Percentiles rank a stretch among this genome's conserved stretches.
These are phyloP conservation scores for Mormyrus iriodes DNA, from an alignment of 2,113 vertebrate genomes.

Conservation along the genomic window DNA sequence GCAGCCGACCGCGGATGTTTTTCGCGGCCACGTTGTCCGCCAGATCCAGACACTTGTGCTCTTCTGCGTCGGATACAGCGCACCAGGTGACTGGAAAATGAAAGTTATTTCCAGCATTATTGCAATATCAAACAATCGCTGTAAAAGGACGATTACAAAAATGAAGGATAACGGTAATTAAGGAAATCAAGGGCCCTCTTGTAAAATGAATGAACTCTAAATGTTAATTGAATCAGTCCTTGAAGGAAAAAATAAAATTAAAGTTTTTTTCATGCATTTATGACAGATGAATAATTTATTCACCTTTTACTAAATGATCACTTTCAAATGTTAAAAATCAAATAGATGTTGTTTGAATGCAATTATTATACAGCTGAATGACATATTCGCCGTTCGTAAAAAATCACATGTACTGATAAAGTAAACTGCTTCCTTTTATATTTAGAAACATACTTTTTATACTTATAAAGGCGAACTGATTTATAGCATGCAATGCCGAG, in stretches of 20 bases:
- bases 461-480: not conserved
- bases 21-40: slow-evolving; percentile 52
- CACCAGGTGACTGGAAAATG: slow-evolving; percentile 60
- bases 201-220: not conserved
- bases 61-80: slow-evolving; percentile 56
- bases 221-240: not conserved
- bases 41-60: slow-evolving; percentile 66
- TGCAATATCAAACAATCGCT: not conserved
- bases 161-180: not conserved
- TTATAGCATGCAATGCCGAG: not conserved
- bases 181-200: not conserved
- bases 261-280: not conserved
- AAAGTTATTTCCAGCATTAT: not conserved
- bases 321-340: not conserved
- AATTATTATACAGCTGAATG: not conserved
- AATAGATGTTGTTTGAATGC: not conserved
- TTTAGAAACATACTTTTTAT: not conserved
- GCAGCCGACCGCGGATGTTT: slow-evolving; percentile 54
- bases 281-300: not conserved
- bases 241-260: not conserved
- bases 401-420: not conserved
- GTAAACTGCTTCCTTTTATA: not conserved
- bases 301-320: not conserved
- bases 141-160: not conserved
- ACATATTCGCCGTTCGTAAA: too few relatives aligned